A percentile compares a stretch with the other conserved stretches of the same genome.
Evolutionary conservation across 2,797 vertebrate species (phyloP).

Genomic region (Natrix natrix): DNA sequence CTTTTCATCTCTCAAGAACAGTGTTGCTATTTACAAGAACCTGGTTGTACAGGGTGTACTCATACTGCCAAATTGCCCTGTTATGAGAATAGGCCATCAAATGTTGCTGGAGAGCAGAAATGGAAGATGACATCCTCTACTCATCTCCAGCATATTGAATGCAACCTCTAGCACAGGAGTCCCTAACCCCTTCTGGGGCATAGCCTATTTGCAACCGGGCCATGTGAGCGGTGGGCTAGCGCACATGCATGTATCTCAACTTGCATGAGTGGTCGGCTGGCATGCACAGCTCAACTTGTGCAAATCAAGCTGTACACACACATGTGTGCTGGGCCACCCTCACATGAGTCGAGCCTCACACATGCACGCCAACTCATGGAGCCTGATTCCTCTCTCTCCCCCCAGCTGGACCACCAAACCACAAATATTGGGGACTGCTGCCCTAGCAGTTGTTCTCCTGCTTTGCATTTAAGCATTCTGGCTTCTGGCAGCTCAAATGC

Average conservation of each 20-base stretch:
- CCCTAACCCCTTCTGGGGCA: not conserved
- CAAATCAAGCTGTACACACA: too few species aligned
- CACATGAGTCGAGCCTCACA: too few species aligned
- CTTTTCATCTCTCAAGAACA: not conserved
- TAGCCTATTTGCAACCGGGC: too few species aligned
- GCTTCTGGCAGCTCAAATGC: not conserved
- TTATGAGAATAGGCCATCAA: not conserved
- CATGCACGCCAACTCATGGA: too few species aligned
- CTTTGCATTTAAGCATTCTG: not conserved
- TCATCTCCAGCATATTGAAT: not conserved
- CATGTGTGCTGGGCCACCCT: too few species aligned
- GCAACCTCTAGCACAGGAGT: not conserved
- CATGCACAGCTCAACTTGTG: not conserved
- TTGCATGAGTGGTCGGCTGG: rapidly evolving
- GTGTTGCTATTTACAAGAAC: not conserved
- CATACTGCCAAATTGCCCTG: not conserved
- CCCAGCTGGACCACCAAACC: too few species aligned
- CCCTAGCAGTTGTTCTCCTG: not conserved
- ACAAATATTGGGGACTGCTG: too few species aligned
- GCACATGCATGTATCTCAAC: not conserved
- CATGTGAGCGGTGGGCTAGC: not conserved
- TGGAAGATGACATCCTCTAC: not conserved
- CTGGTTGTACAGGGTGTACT: not conserved
- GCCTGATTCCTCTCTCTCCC: too few species aligned
- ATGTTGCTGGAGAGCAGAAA: not conserved